Evolutionary conservation across 2,797 vertebrate species (phyloP), one percentile per base, ranked within the genome.

Genomic region (Cygnus olor): DNA sequence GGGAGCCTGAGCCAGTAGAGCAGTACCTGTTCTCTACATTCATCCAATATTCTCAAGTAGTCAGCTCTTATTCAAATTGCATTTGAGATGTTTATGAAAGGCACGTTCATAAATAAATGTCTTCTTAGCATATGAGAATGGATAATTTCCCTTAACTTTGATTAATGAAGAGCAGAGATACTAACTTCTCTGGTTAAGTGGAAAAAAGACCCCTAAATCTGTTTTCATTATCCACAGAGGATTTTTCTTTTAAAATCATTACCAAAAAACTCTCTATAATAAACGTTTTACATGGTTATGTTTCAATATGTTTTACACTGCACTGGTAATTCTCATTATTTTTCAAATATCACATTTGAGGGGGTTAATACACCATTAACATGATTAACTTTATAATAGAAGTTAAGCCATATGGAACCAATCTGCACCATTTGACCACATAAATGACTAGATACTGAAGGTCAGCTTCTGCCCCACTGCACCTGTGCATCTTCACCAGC

Each of bases 341-440:
- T 47, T 93, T 85, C 88, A 95, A 90, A 85, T 85, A 85, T 22
- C 32, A 22, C 69, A 93, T 90, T 45, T 90, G 45, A 94, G 85
- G 49, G 89, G 24, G 87, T 90, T 94, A 90, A 82, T 80, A 71
- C 34, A 91, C 64, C 80, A 91, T 86, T 96, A 94, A 90, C 38
- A 64, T 60, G 30, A 94, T 94, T 94, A 89, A 89, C 14, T 90
- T 95, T 85, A 94, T 63, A 74, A 92, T 60, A 72, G n/a, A 94
- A 95, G 45, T 86, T 94, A 95, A 90, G 84, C 80, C 84, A 87
- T 45, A 82, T 72, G 93, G 84, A 95, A 96, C 57, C 83, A 93
- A 93, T 69, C 30, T 44, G 65, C 22, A 85, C 49, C 76, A 56
- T 60, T 83, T 2, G 47, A 57, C 61, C 79, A 53, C 6, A 82